These are phyloP conservation scores for Nomada hirtipes DNA, from an alignment of 2,888 invertebrate species.

Conservation along the genomic window DNA sequence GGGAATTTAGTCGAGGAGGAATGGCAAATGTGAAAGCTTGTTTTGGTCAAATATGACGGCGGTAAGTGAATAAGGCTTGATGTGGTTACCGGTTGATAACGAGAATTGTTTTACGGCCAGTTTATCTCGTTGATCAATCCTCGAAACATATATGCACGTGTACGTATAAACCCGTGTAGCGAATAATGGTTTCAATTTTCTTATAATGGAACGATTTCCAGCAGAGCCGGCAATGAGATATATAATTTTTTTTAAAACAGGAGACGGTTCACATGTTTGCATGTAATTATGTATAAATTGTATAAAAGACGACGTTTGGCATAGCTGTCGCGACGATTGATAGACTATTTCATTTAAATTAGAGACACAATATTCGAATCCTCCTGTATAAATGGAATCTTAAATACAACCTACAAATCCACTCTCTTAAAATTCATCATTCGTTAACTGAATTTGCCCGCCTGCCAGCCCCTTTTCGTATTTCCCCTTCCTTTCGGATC, in stretches of 20 bases:
- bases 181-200: no score
- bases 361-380: neutral
- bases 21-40: neutral
- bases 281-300: no score
- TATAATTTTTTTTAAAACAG: no score
- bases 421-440: conserved; percentile 40
- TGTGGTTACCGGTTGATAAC: neutral
- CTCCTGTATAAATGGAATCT: neutral
- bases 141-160: no score
- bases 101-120: neutral
- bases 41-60: neutral
- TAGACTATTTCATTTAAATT: neutral
- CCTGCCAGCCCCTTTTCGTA: conserved; percentile 10
- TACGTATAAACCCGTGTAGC: no score
- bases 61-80: conserved; percentile 4
- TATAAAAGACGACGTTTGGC: no score
- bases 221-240: no score
- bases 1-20: conserved; percentile 15
- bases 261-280: no score
- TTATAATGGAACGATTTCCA: no score
- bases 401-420: conserved; percentile 13
- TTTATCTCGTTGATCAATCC: neutral
- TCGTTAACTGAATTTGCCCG: conserved; percentile 31
- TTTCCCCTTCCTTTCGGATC: neutral
- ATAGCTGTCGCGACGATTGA: neutral